Percentiles rank a stretch among this genome's conserved stretches.
Evolutionary conservation across 2,113 vertebrate genomes (phyloP).

Genomic region (Corydoras maculifer): DNA sequence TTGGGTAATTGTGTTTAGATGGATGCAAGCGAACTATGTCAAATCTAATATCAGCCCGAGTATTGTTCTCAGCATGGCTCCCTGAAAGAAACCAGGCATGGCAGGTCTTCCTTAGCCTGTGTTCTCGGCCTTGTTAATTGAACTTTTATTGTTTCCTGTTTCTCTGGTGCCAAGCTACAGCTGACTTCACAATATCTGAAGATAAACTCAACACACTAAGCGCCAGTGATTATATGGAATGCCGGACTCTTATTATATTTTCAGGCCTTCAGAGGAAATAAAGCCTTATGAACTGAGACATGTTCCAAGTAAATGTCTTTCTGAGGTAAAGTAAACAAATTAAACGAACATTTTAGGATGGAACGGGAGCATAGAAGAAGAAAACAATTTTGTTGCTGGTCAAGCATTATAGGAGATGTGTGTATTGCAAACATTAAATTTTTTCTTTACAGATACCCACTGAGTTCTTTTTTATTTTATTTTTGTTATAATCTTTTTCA

Average conservation of each 20-base stretch:
- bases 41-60: constrained; percentile 38
- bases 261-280: constrained; percentile 25
- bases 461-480: too few species aligned
- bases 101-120: constrained; percentile 39
- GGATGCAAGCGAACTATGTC: constrained; percentile 45
- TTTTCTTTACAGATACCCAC: background rate
- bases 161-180: constrained; percentile 18
- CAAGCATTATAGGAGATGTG: background rate
- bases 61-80: constrained; percentile 35
- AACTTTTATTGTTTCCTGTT: constrained; percentile 47
- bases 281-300: constrained; percentile 23
- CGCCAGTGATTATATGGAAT: constrained; percentile 37
- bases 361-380: background rate
- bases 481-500: too few species aligned
- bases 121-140: constrained; percentile 46
- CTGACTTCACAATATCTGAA: constrained; percentile 26
- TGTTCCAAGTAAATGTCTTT: constrained; percentile 9
- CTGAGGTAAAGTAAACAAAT: constrained; percentile 9
- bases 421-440: constrained; percentile 3
- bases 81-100: constrained; percentile 23
- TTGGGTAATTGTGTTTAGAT: constrained; percentile 44
- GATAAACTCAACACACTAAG: constrained; percentile 41
- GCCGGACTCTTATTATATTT: constrained; percentile 34
- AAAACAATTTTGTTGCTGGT: constrained; percentile 1
- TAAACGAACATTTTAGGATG: background rate